phyloP scores from a whole-genome alignment of 2,888 invertebrate species.

The Agapostemon virescens region DNA sequence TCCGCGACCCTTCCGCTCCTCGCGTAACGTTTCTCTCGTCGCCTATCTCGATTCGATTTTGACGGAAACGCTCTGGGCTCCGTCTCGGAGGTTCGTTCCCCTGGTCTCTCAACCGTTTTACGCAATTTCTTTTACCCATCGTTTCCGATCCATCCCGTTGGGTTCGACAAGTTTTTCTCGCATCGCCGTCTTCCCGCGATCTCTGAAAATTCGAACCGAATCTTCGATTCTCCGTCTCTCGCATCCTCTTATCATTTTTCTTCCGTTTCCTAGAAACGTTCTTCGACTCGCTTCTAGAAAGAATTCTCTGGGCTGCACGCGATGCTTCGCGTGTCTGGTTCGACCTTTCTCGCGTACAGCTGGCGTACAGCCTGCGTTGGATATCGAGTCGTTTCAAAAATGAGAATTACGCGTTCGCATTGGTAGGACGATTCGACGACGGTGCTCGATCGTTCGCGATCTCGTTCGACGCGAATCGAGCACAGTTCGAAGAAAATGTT shows the following conservation, averaged over 20 bases:
- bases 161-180: constrained; percentile 39
- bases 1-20: constrained; percentile 16
- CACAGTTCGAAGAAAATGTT: neutral
- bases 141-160: constrained; percentile 39
- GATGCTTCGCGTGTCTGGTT: neutral
- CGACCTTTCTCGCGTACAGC: neutral
- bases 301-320: neutral
- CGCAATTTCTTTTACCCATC: constrained; percentile 24
- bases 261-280: neutral
- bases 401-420: neutral
- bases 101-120: constrained; percentile 11
- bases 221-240: neutral
- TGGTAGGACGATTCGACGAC: neutral
- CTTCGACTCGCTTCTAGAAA: neutral
- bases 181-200: neutral
- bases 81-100: neutral
- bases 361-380: no score
- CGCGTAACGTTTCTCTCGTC: constrained; percentile 34
- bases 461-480: neutral
- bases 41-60: constrained; percentile 36
- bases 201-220: neutral
- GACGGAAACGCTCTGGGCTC: neutral
- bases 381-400: neutral
- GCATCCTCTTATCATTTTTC: neutral
- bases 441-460: neutral